Base-by-base conservation (phyloP, 2,797 vertebrate species). In the Takifugu ocellatus region DNA sequence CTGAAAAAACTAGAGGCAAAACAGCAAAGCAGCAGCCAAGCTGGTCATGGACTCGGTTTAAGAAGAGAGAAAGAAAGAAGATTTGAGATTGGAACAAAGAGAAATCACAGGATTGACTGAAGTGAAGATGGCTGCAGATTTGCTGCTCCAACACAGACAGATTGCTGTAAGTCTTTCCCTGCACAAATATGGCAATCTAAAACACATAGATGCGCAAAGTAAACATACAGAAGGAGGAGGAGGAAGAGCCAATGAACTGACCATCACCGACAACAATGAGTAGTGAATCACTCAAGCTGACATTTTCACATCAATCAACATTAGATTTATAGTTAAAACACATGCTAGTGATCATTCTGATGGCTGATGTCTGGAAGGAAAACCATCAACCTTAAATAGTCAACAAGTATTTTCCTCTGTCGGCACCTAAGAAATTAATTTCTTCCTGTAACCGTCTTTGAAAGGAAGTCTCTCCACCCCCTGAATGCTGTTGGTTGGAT, bases 291-390 rank as follows among this genome's bases (percentile, higher is more conserved):
- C 1, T 11, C 6, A 10, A 33, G 7, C 31, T 0, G 44, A 45
- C 16, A 45, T 9, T 45, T 0, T 9, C 61, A 39, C 9, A 39
- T 44, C 24, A 63, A 61, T 61, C 57, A 55, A 26, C 46, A 61
- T 55, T 57, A 49, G 21, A 65, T 65, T 43, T 46, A 36, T 56
- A n/a, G 49, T 29, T 71, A 29, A 29, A 29, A 29, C 27, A 29
- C 27, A 29, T 7, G 1, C 15, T 14, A 33, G 2, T 26, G 26
- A 27, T 12, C 2, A n/a, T 6, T 21, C 25, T 29, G 9, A 25
- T 27, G 27, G 54, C 26, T 65, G 9, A n/a, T 21, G 51, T 6
- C 33, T 33, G 33, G 33, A 33, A 33, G 33, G 2, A 3, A 9
- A 33, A 33, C 1, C 33, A 11, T 7, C 27, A 5, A 29, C 27